Percentiles rank a stretch among this genome's conserved stretches.
Evolutionary conservation across 2,113 vertebrate species (phyloP).

Genomic region (Megatriorchis doriae): DNA sequence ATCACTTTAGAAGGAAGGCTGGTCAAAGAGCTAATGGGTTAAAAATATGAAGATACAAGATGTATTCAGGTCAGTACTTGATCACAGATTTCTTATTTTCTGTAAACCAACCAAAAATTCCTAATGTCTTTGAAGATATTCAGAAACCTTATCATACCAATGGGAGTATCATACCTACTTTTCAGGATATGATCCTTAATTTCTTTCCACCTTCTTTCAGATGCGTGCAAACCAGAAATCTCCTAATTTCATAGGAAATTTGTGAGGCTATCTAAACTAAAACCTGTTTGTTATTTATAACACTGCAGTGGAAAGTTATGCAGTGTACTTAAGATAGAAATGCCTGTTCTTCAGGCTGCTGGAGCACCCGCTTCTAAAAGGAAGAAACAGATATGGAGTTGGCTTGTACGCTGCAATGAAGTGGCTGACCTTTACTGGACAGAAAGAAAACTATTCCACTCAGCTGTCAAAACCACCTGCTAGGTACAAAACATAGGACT

Average conservation of each 20-base stretch:
- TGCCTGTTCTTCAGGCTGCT: background rate
- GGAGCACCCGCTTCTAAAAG: background rate
- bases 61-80: background rate
- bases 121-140: background rate
- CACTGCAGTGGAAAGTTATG: background rate
- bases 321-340: background rate
- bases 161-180: background rate
- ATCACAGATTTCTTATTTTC: background rate
- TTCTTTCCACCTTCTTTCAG: background rate
- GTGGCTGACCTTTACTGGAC: background rate
- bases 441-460: background rate
- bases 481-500: background rate
- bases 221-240: background rate
- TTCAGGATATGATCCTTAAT: background rate
- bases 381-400: background rate
- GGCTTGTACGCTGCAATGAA: background rate
- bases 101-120: background rate
- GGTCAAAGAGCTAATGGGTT: background rate
- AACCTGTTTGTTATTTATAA: background rate
- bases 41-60: background rate
- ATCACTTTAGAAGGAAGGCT: background rate
- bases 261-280: background rate
- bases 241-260: background rate
- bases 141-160: background rate
- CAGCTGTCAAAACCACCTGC: background rate